Conservation (phyloP, 2,113 vertebrate genomes). For the Podarcis cretensis region DNA sequence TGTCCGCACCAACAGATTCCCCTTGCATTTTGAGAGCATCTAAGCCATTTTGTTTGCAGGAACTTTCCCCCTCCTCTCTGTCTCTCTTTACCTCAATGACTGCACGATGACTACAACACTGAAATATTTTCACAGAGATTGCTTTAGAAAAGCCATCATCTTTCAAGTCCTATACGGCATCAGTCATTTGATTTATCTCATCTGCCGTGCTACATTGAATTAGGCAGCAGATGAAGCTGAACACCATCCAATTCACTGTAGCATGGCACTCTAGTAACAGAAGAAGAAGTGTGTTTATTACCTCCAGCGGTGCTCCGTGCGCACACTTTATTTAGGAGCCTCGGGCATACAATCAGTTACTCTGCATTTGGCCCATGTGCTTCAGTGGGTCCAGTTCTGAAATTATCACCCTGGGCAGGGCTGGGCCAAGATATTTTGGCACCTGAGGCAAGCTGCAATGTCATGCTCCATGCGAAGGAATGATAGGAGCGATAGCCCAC, state of each 20-base stretch:
- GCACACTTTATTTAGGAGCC: no score
- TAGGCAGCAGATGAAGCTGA: constrained; percentile 68
- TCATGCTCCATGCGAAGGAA: no score
- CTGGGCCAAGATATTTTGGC: no score
- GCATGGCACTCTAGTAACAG: constrained; percentile 1
- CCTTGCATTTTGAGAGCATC: constrained; percentile 17
- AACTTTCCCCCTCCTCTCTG: neutral
- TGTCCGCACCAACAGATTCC: neutral
- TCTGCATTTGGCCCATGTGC: neutral
- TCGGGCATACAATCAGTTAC: neutral
- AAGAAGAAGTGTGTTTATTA: constrained; percentile 44
- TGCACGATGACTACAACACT: constrained; percentile 44
- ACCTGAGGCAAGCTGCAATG: no score
- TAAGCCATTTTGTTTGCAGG: constrained; percentile 45
- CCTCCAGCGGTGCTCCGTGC: neutral
- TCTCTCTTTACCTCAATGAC: constrained; percentile 37
- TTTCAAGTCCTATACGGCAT: constrained; percentile 58
- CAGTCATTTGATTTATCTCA: constrained; percentile 63
- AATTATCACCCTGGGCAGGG: neutral
- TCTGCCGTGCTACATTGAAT: constrained; percentile 60
- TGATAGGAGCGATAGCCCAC: no score
- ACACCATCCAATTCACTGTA: constrained; percentile 33
- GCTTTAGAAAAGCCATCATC: constrained; percentile 62
- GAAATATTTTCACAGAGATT: constrained; percentile 55
- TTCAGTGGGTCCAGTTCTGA: neutral